A percentile compares a stretch with the other conserved stretches of the same genome.
Conservation (phyloP, 1,140 invertebrate species). For the Nasonia vitripennis region DNA sequence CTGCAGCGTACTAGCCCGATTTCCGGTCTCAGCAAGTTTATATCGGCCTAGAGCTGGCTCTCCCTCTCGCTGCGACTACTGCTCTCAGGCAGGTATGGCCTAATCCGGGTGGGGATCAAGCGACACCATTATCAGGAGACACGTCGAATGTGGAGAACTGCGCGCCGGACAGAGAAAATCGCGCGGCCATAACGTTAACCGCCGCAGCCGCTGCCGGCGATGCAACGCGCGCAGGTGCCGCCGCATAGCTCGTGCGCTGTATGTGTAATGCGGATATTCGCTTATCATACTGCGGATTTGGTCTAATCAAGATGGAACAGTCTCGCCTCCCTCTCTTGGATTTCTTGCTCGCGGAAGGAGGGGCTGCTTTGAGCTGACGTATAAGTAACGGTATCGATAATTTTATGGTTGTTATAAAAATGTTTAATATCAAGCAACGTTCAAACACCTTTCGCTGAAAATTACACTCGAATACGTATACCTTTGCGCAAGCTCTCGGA, state of each 20-base stretch:
- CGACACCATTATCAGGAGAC: conserved; percentile 58
- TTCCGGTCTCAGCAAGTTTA: conserved; percentile 60
- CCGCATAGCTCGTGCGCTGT: not conserved
- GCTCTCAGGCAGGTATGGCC: not conserved
- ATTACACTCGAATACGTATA: not conserved
- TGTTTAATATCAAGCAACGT: not conserved
- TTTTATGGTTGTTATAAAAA: not conserved
- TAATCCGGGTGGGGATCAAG: conserved; percentile 59
- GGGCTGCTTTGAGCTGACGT: no score
- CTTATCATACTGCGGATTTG: conserved; percentile 37
- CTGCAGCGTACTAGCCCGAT: conserved; percentile 55
- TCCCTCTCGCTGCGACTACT: not conserved
- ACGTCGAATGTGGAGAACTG: conserved; percentile 47
- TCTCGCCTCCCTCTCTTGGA: not conserved
- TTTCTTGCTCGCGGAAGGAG: not conserved
- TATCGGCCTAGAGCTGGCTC: conserved; percentile 49
- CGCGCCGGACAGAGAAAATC: conserved; percentile 53
- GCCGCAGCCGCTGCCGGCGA: not conserved
- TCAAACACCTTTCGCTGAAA: not conserved
- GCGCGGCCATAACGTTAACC: conserved; percentile 10
- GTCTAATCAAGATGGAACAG: conserved; percentile 30
- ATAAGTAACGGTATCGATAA: not conserved
- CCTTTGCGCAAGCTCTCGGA: no score
- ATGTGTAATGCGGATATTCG: conserved; percentile 19
- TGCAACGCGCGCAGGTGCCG: not conserved